These are phyloP conservation scores for Coregonus suidteri DNA, from an alignment of 2,797 vertebrate genomes.

Conservation along the genomic window DNA sequence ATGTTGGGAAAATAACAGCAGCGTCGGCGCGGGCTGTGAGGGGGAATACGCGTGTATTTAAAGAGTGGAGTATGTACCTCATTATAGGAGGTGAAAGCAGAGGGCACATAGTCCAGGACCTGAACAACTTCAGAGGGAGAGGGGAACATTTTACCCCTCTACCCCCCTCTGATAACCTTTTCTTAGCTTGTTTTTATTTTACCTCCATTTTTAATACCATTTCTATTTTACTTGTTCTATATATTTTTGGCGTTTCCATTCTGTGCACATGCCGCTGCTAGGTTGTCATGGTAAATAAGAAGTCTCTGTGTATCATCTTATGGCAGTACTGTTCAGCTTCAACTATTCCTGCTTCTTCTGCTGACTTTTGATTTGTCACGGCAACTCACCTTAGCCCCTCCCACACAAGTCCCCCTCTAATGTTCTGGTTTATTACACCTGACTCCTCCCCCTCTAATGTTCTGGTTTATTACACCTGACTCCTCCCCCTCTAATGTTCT, in stretches of 20 bases:
- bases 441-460: too few species aligned
- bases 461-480: constrained; percentile 50
- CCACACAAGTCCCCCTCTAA: not conserved
- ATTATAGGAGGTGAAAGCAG: not conserved
- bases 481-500: constrained; percentile 38
- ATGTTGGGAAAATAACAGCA: constrained; percentile 27
- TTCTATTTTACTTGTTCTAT: not conserved
- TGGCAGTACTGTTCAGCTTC: not conserved
- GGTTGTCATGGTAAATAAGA: not conserved
- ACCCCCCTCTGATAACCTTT: not conserved
- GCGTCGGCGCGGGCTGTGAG: constrained; percentile 6
- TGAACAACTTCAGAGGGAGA: not conserved
- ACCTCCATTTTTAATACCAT: too few species aligned
- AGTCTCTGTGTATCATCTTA: not conserved
- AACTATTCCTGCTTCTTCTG: constrained; percentile 4
- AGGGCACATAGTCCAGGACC: not conserved
- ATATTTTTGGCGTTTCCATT: too few species aligned
- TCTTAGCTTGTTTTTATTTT: not conserved
- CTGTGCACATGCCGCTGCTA: too few species aligned
- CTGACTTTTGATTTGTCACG: not conserved
- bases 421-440: too few species aligned
- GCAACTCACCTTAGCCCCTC: not conserved
- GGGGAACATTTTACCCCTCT: not conserved
- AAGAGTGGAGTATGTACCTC: constrained; percentile 10
- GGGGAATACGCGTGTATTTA: constrained; percentile 39